A percentile compares a stretch with the other conserved stretches of the same genome.
These are phyloP conservation scores for Scrobipalpa costella DNA, from an alignment of 2,888 invertebrate species.

Conservation along the genomic window DNA sequence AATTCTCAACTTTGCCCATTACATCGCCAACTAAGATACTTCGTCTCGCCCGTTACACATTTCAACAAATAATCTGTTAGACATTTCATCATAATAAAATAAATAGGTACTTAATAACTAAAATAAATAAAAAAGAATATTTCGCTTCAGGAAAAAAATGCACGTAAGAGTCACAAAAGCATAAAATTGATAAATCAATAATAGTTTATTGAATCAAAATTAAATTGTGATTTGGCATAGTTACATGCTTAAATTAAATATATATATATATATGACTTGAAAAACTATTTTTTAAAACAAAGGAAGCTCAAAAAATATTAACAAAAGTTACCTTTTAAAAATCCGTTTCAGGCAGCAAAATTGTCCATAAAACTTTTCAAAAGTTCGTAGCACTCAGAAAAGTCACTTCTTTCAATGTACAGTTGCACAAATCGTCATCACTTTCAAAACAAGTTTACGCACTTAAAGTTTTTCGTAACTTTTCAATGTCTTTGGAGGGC, in stretches of 20 bases:
- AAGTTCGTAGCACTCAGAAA: constrained; percentile 3
- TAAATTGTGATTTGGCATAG: too few relatives aligned
- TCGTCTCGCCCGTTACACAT: constrained; percentile 34
- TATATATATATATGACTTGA: too few relatives aligned
- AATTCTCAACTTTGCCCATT: constrained; percentile 53
- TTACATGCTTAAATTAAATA: too few relatives aligned
- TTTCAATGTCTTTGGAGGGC: neutral
- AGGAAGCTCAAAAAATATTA: neutral
- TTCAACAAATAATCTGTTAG: constrained; percentile 7
- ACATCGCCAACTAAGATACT: constrained; percentile 43
- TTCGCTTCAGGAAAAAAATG: neutral
- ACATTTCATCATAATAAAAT: neutral
- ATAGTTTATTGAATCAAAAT: too few relatives aligned
- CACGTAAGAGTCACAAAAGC: neutral
- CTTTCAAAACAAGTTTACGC: neutral
- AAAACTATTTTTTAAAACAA: too few relatives aligned
- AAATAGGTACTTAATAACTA: too few relatives aligned
- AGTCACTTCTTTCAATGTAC: constrained; percentile 15
- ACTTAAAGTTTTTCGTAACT: constrained; percentile 22
- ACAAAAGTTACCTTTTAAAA: neutral
- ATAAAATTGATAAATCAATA: neutral
- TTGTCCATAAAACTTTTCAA: neutral
- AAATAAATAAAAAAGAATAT: neutral
- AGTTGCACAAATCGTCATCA: constrained; percentile 10
- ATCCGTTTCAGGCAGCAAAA: neutral